Conservation (phyloP, 2,797 vertebrate genomes). For the Thaleichthys pacificus region DNA sequence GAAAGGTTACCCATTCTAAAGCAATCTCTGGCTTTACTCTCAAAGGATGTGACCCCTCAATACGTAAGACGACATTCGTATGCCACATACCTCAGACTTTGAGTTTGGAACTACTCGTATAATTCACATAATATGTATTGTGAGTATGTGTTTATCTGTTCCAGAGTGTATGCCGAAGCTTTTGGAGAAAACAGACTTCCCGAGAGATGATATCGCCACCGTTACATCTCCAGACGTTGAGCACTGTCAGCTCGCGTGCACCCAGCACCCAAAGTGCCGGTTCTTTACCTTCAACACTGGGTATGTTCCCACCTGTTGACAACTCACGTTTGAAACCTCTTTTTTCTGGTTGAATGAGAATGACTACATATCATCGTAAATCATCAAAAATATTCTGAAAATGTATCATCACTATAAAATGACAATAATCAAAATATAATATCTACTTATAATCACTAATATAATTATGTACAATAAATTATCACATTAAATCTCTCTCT, state of each 20-base stretch:
- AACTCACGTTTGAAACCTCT: no score
- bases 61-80: conserved; percentile 11
- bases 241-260: conserved; percentile 83
- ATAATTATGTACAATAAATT: no score
- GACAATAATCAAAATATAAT: no score
- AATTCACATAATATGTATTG: no score
- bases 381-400: no score
- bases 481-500: neutral
- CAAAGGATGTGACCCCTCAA: conserved; percentile 32
- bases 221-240: conserved; percentile 70
- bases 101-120: no score
- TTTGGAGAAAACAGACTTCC: conserved; percentile 72
- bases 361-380: no score
- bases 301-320: neutral
- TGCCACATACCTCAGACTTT: no score
- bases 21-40: conserved; percentile 67
- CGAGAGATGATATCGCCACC: conserved; percentile 71
- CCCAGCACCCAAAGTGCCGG: conserved; percentile 78
- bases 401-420: no score
- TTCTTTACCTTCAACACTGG: conserved; percentile 75
- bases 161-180: conserved; percentile 70
- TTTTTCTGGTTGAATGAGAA: no score
- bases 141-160: neutral
- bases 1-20: neutral
- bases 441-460: no score